Evolutionary conservation across 2,888 invertebrate genomes (phyloP), one percentile per base, ranked within the genome.

Genomic region (Tholera decimalis): DNA sequence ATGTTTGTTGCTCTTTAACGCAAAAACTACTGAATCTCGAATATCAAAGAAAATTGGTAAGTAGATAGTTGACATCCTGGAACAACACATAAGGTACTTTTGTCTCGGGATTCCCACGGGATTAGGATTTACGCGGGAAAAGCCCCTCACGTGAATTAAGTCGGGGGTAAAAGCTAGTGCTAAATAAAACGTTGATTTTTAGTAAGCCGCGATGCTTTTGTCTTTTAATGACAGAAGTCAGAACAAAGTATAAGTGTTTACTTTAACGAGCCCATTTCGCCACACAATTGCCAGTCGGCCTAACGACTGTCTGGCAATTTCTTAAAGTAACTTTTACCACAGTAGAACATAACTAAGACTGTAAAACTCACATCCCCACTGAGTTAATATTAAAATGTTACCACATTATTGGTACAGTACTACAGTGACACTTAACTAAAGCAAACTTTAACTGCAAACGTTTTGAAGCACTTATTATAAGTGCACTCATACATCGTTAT

Each of bases 391-490:
- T 37, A 60, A 50, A 61, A 26, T 71, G 53, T 71, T 53, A 46
- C 63, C 20, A 46, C 44, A 24, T 46, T 71, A 68, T 63, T 53
- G 44, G 64, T 37, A 33, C 37, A 33, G 39, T 43, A 70, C 11
- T 37, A 26, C 65, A 43, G 41, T 47, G 51, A 61, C 50, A 67
- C 71, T 66, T 35, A 50, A 75, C 41, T 56, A 43, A 56, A 75
- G 62, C 39, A 67, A 59, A 70, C 61, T 59, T 49, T 54, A 58
- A 51, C 46, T 41, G 26, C 70, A 54, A 58, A 77, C 58, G 55
- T 50, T 54, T 46, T 30, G 41, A 70, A 58, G 77, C 77, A 75
- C 73, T 77, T 59, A 67, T 47, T 44, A 58, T 44, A 64, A 73
- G 41, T 75, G 61, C 76, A 64, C 55, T 53, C 30, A 35, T 43